These are phyloP conservation scores for Punctoribates punctum DNA, from an alignment of 2,888 invertebrate species.

Conservation along the genomic window DNA sequence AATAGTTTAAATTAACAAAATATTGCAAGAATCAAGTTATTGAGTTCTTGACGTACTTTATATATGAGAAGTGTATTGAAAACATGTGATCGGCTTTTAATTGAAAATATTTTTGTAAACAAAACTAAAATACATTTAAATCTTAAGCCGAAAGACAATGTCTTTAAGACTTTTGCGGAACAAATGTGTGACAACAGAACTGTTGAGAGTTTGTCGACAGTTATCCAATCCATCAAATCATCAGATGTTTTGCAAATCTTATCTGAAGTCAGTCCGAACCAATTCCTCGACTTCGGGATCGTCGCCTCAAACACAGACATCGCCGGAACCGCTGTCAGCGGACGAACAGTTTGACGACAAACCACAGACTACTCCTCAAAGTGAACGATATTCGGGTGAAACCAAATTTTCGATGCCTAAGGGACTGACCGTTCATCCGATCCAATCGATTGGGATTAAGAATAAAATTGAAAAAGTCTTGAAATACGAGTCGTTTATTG, in stretches of 20 bases:
- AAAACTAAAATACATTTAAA: background rate
- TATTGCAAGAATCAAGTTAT: no score
- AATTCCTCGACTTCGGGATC: background rate
- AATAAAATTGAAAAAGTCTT: slow-evolving; percentile 27
- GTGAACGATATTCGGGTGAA: slow-evolving; percentile 12
- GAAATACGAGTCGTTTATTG: slow-evolving; percentile 43
- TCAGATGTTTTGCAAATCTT: background rate
- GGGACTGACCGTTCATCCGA: background rate
- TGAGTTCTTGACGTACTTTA: no score
- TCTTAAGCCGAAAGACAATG: background rate
- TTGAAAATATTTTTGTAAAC: background rate
- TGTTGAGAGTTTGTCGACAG: background rate
- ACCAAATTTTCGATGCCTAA: slow-evolving; percentile 17
- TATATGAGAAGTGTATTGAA: no score
- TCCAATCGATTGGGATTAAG: slow-evolving; percentile 25
- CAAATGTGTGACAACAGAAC: background rate
- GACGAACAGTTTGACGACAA: background rate
- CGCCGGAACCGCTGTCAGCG: background rate
- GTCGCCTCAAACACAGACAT: background rate
- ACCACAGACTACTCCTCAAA: no score
- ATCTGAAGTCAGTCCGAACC: background rate
- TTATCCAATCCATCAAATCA: background rate
- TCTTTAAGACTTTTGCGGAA: background rate
- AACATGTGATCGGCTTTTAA: slow-evolving; percentile 2
- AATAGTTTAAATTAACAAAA: no score